phyloP scores from a whole-genome alignment of 2,797 vertebrate species.

The Ctenosaura bakeri region DNA sequence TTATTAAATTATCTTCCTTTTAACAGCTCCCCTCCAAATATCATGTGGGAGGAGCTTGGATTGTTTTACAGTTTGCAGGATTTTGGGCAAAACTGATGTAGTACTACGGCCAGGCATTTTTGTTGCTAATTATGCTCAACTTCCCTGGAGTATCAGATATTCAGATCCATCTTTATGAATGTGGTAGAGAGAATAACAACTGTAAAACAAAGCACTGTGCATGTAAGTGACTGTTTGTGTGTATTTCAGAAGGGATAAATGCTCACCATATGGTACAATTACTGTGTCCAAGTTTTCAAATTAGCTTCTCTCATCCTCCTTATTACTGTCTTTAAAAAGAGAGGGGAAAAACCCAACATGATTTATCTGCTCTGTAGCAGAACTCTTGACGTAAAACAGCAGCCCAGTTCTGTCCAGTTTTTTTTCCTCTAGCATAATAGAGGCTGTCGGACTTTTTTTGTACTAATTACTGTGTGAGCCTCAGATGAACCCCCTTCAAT shows the following conservation, averaged over 20 bases:
- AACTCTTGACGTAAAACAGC: slow-evolving; percentile 87
- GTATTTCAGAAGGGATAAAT: slow-evolving; percentile 95
- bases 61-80: slow-evolving; percentile 78
- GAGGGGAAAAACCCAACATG: slow-evolving; percentile 83
- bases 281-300: slow-evolving; percentile 92
- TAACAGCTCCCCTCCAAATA: slow-evolving; percentile 60
- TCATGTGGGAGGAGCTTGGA: slow-evolving; percentile 58
- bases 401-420: slow-evolving; percentile 87
- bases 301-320: slow-evolving; percentile 91
- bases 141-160: slow-evolving; percentile 83
- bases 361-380: slow-evolving; percentile 86
- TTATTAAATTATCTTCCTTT: slow-evolving; percentile 60
- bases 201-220: slow-evolving; percentile 91
- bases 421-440: slow-evolving; percentile 82
- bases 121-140: slow-evolving; percentile 84
- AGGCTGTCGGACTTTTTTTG: slow-evolving; percentile 86
- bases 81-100: slow-evolving; percentile 78
- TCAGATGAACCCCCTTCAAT: slow-evolving; percentile 88
- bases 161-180: slow-evolving; percentile 86
- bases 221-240: slow-evolving; percentile 94
- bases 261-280: slow-evolving; percentile 96
- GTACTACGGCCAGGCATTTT: slow-evolving; percentile 77
- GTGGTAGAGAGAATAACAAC: slow-evolving; percentile 87
- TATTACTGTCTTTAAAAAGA: slow-evolving; percentile 92
- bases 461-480: slow-evolving; percentile 88